Evolutionary conservation across 2,113 vertebrate species (phyloP), one percentile per base, ranked within the genome.

Genomic region (Mirza zaza): DNA sequence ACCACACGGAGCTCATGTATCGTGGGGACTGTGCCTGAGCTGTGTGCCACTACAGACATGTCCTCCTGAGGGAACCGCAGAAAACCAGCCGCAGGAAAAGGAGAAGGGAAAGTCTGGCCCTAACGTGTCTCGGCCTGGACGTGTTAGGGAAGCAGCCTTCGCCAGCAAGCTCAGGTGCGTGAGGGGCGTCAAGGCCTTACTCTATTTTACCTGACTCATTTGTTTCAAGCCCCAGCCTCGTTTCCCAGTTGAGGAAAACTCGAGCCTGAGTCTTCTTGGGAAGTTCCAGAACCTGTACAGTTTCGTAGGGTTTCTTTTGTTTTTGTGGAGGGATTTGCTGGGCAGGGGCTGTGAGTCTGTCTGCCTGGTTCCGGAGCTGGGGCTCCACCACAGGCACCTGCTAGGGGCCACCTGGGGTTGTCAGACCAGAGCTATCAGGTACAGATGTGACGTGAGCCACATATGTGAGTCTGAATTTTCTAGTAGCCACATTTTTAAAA

Each of bases 41-140:
- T 12, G 13, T 4, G 0, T 8, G 27, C 75, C 7, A 2, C 63
- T 6, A 2, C 8, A 20, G 5, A 0, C 0, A 0, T 12, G 82
- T 52, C n/a, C 52, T 0, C 52, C 14, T 1, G 11, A 12, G 25
- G n/a, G 4, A 42, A 20, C 34, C 25, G 14, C 29, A 77, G 50
- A 8, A n/a, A 42, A 48, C 8, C 50, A 39, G 48, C 36, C 8
- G 34, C 42, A 18, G 4, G 0, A 50, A 3, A 23, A 15, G 1
- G 25, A 23, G 39, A 52, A 9, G 14, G n/a, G 17, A 18, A 27
- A 59, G 8, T 5, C 34, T 17, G 65, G 5, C 2, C 17, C 21
- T 4, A 11, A 5, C 1, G 0, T 12, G 6, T 27, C 13, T 21
- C 18, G 36, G 15, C 32, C 57, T 55, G 21, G 18, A 32, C 10